Evolutionary conservation across 53 echinoderm and acorn worm genomes (phyloP).

Genomic region (Antedon mediterranea): DNA sequence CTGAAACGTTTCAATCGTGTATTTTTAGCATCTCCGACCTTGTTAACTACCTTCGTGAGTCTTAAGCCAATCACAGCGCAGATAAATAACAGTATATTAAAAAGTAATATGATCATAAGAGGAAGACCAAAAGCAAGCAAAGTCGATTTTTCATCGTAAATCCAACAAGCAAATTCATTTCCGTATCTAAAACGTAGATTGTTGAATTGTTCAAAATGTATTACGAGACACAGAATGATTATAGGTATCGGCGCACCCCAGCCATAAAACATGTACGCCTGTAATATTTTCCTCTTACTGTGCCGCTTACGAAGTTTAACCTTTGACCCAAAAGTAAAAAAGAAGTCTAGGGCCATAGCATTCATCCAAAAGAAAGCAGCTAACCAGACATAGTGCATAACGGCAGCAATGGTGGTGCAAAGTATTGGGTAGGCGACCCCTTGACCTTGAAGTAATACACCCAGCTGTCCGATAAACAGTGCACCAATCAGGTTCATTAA

Average conservation of each 20-base stretch:
- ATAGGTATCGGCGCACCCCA: conserved; percentile 25
- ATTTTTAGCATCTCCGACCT: not conserved
- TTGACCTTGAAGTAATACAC: not conserved
- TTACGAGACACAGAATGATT: conserved; percentile 16
- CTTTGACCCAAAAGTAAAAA: not conserved
- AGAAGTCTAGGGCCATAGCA: not conserved
- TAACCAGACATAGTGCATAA: not conserved
- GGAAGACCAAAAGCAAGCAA: conserved; percentile 25
- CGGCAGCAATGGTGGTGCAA: not conserved
- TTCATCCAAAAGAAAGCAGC: not conserved
- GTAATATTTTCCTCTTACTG: conserved; percentile 1
- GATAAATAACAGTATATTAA: conserved; percentile 17
- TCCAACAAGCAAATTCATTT: conserved; percentile 20
- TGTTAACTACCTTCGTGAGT: conserved; percentile 5
- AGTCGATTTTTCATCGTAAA: conserved; percentile 6
- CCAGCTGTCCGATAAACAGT: not conserved
- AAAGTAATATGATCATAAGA: conserved; percentile 8
- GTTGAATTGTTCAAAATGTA: conserved; percentile 14
- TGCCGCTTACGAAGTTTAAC: conserved; percentile 10
- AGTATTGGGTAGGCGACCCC: not conserved
- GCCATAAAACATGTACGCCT: conserved; percentile 19
- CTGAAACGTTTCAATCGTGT: not conserved
- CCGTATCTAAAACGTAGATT: conserved; percentile 13
- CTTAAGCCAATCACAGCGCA: conserved; percentile 25
- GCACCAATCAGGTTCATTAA: not conserved